Base-by-base conservation (phyloP, 2,113 vertebrate genomes). In the Microtus oregoni region DNA sequence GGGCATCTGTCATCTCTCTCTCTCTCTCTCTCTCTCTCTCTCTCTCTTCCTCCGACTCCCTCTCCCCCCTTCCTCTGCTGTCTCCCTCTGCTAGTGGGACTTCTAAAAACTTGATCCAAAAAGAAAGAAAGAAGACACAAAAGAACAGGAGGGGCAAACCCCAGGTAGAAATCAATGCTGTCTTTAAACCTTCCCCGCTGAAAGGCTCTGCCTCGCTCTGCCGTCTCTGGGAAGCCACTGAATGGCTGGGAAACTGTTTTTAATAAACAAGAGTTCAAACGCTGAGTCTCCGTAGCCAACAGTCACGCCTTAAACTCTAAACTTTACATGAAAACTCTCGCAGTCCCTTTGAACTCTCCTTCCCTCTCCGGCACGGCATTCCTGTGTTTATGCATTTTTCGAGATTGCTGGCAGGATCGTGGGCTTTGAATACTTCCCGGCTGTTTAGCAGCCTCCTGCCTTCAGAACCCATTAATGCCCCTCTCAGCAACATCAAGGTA, bases 391-490 rank as follows among this genome's bases (percentile, higher is more conserved):
- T 99, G 99, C 99, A 98, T 98, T 99, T 99, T 98, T 98, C 92
- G 98, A 99, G 99, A 99, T 99, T 99, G 99, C 99, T 99, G 99
- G 98, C 98, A 98, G 99, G 99, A 99, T 98, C 98, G 98, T 98
- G 98, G 99, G 98, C 99, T 98, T 99, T 99, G 99, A 99, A 99
- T 99, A 98, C 99, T 98, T 98, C 98, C 95, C 98, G 97, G 96
- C 98, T 98, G 97, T 98, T 97, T 98, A 98, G 99, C 99, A 99
- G 99, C 99, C 99, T 99, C 99, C 99, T 99, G 99, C 99, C 99
- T 99, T 99, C 99, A 99, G 99, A 99, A 99, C 98, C 99, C 99
- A 99, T 99, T 99, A 99, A 99, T 99, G 99, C 99, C 89, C 99
- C 99, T 99, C 99, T 99, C 98, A 98, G 98, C 98, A 99, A 99